phyloP scores from a whole-genome alignment of 2,888 invertebrate genomes.

The Temnothorax unifasciatus region DNA sequence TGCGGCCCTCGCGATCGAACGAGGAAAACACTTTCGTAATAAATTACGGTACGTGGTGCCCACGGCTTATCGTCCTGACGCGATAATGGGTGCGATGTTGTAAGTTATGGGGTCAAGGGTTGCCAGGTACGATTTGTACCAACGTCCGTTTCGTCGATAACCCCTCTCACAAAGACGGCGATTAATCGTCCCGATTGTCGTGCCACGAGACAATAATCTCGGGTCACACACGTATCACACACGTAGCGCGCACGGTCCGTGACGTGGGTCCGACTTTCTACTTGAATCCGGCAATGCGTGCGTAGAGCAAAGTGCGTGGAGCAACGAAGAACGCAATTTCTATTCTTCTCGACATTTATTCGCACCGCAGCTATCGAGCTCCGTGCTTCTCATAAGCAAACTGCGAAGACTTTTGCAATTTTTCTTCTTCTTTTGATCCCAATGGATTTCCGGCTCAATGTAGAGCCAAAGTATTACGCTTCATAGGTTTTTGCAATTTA shows the following conservation, averaged over 20 bases:
- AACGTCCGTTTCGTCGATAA: conserved; percentile 64
- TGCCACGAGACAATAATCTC: conserved; percentile 44
- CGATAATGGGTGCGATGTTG: conserved; percentile 55
- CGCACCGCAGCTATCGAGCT: neutral
- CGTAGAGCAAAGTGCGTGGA: conserved; percentile 1
- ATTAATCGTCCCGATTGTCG: conserved; percentile 59
- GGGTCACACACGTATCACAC: conserved; percentile 32
- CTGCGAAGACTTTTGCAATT: neutral
- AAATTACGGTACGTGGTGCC: conserved; percentile 60
- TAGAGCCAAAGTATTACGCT: too few relatives aligned
- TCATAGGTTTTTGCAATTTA: neutral
- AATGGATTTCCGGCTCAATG: too few relatives aligned
- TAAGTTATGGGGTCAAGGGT: conserved; percentile 65
- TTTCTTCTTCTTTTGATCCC: too few relatives aligned
- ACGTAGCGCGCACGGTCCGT: neutral
- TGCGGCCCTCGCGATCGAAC: conserved; percentile 48
- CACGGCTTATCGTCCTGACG: conserved; percentile 65
- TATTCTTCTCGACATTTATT: neutral
- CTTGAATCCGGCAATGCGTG: neutral
- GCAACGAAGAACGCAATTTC: conserved; percentile 17
- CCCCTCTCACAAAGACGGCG: conserved; percentile 59
- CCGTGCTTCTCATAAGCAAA: neutral
- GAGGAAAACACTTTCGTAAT: conserved; percentile 60
- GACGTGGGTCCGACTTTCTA: conserved; percentile 32
- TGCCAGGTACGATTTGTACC: conserved; percentile 61